Evolutionary conservation across 2,888 invertebrate genomes (phyloP), one percentile per base, ranked within the genome.

Genomic region (Melinaea menophilus): DNA sequence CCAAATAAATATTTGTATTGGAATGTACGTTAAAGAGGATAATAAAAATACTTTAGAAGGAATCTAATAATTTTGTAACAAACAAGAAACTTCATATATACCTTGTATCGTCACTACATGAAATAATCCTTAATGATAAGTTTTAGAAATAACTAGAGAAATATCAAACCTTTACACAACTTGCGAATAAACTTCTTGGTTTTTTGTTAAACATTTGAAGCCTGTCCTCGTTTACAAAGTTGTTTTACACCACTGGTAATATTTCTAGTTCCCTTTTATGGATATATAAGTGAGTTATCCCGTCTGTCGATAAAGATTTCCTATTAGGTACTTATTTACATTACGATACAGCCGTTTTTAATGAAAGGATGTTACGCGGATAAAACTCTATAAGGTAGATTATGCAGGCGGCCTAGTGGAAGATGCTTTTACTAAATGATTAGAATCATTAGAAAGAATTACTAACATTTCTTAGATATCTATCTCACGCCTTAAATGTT

Each of bases 261-360:
- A 73, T 74, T 71, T 73, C 75, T 72, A 71, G 71, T 70, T 70
- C 54, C 84, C 81, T 71, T 86, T 77, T 83, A 86, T 73, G 85
- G 88, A 64, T 75, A 79, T 73, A 70, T 74, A 81, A 81, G 79
- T 83, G 80, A 84, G 77, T 80, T 82, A 84, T 81, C 77, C 77
- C 67, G 71, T 69, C 72, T 70, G 54, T 55, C 55, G 55, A 34
- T 33, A 48, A 48, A 61, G 55, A 58, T 67, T 65, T 65, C 63
- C 62, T 72, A 74, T 70, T 71, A 66, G 73, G 69, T 71, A 69
- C 69, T 67, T 47, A 51, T 51, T 51, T 51, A 31, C 65, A 57
- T 63, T 64, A 64, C 54, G 33, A 67, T 70, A 69, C 54, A 64
- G 70, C 33, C 58, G 51, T 56, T 61, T 67, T 69, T 63, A 69